phyloP scores from a whole-genome alignment of 2,888 invertebrate species.

The Lissonota sp. region DNA sequence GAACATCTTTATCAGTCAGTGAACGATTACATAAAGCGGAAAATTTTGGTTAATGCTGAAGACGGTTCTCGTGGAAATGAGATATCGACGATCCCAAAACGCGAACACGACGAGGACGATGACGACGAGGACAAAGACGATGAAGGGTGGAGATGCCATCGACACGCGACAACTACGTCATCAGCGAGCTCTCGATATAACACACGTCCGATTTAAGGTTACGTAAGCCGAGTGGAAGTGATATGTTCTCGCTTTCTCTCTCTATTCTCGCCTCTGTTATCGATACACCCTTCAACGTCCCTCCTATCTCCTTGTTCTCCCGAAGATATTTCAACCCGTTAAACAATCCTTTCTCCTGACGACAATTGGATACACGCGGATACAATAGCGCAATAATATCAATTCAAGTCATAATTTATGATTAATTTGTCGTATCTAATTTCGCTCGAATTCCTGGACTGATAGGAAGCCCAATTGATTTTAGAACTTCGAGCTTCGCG shows the following conservation, averaged over 20 bases:
- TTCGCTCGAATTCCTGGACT: too few species aligned
- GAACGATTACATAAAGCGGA: too few species aligned
- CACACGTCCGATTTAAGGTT: slow-evolving; percentile 53
- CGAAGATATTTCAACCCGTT: slow-evolving; percentile 22
- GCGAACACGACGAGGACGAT: slow-evolving; percentile 17
- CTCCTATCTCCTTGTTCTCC: neutral
- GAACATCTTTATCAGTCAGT: too few species aligned
- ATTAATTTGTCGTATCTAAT: too few species aligned
- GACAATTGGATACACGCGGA: neutral
- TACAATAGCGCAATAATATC: too few species aligned
- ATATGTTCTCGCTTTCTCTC: slow-evolving; percentile 26
- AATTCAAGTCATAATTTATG: too few species aligned
- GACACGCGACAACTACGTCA: slow-evolving; percentile 63
- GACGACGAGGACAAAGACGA: neutral
- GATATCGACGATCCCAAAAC: slow-evolving; percentile 18
- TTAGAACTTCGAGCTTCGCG: neutral
- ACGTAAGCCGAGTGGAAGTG: slow-evolving; percentile 58
- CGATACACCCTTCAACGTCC: neutral
- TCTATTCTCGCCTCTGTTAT: neutral
- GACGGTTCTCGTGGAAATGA: slow-evolving; percentile 54
- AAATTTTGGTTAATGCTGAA: slow-evolving; percentile 49
- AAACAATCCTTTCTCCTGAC: neutral
- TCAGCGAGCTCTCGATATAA: slow-evolving; percentile 35
- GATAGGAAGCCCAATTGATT: neutral
- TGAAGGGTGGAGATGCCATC: slow-evolving; percentile 60